Evolutionary conservation across 2,797 vertebrate genomes (phyloP), one percentile per base, ranked within the genome.

Genomic region (Chaenodraco wilsoni): DNA sequence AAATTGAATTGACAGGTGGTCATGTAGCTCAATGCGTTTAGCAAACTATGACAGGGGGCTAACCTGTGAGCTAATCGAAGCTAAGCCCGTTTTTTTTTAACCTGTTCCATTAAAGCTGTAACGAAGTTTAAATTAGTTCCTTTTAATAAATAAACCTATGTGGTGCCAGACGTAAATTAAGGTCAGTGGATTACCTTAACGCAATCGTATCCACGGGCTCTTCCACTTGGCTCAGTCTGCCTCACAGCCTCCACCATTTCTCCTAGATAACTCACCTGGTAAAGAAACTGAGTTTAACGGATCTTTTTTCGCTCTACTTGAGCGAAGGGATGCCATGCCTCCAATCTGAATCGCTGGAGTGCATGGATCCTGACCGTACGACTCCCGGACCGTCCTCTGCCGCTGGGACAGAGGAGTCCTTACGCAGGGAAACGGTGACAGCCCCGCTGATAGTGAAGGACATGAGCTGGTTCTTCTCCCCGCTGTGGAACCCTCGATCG

Each of bases 401-500:
- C 3, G 17, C 16, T 0, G 61, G 48, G 6, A 7, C 51, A 1
- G 67, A 44, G 46, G 19, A 40, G 33, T 52, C 69, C 1, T 1
- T 69, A 16, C 19, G 27, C 57, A 19, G 33, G 63, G 66, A 60
- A 1, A 55, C 46, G 0, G 58, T 33, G 40, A 14, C 15, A 0
- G 64, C 62, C 8, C 23, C 54, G n/a, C 7, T 16, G 12, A n/a
- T 72, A 43, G 72, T 81, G 3, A 69, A 19, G 1, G 78, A 55
- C 11, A 71, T 78, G 12, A 78, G 81, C 4, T 90, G 89, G 88
- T 83, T 92, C 62, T 91, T 87, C 62, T 89, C 89, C 15, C 89
- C 90, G 2, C 69, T 83, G 72, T 89, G 88, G 88, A 88, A 65
- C n/a, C 83, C 81, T 1, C 74, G 83, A 8, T 64, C 72, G 27